These are phyloP conservation scores for Camponotus vicinus DNA, from an alignment of 1,140 invertebrate genomes.

Conservation along the genomic window DNA sequence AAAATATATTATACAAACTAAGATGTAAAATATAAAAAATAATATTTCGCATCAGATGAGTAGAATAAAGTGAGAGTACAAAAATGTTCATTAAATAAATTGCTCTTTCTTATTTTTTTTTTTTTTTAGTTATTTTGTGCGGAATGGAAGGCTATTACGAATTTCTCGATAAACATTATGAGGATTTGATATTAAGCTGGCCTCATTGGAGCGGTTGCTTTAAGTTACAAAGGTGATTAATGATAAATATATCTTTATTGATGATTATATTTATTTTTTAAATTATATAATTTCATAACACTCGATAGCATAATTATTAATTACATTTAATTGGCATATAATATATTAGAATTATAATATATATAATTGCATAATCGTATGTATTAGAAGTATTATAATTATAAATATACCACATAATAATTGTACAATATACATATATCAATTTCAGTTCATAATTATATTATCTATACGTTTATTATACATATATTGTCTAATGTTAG, in stretches of 20 bases:
- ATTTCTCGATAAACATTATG: constrained; percentile 76
- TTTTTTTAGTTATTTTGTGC: constrained; percentile 80
- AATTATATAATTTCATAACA: constrained; percentile 8
- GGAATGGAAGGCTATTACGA: constrained; percentile 83
- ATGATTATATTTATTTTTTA: not conserved
- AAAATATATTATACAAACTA: not conserved
- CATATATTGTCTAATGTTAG: not conserved
- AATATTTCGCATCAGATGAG: too few species aligned
- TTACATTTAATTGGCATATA: not conserved
- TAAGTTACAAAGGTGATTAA: constrained; percentile 67
- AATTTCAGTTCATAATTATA: not conserved
- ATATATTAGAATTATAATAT: constrained; percentile 6
- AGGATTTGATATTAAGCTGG: constrained; percentile 76
- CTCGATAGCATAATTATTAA: not conserved
- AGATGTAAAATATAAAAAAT: too few species aligned
- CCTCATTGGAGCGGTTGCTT: constrained; percentile 78
- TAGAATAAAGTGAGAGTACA: not conserved
- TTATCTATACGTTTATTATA: constrained; percentile 3
- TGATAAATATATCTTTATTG: constrained; percentile 42
- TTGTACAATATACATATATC: constrained; percentile 1
- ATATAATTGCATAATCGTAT: too few species aligned
- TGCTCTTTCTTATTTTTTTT: not conserved
- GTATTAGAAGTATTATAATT: too few species aligned
- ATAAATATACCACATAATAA: too few species aligned
- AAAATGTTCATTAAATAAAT: not conserved